Evolutionary conservation across 2,797 vertebrate genomes (phyloP).

Genomic region (Macrochelys suwanniensis): DNA sequence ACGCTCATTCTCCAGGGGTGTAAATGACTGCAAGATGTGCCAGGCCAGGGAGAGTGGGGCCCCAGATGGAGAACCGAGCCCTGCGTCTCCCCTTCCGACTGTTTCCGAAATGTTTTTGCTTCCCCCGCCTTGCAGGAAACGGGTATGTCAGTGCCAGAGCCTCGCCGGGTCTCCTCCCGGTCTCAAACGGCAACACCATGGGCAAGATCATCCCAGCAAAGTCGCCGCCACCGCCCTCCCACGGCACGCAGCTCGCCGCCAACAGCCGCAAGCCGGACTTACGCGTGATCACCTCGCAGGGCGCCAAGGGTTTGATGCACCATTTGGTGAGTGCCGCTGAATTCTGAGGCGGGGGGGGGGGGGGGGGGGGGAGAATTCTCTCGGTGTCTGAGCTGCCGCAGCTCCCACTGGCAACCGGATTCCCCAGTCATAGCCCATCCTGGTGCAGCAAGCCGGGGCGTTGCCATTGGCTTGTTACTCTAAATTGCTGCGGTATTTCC

Average conservation of each 20-base stretch:
- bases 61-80: neutral
- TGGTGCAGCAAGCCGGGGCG: too few relatives aligned
- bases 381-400: too few relatives aligned
- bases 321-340: slow-evolving; percentile 88
- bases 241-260: slow-evolving; percentile 87
- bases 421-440: neutral
- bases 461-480: neutral
- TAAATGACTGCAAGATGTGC: neutral
- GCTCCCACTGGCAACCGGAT: neutral
- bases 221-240: slow-evolving; percentile 86
- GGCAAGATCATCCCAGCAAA: slow-evolving; percentile 93
- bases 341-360: fast-evolving
- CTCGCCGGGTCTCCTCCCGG: slow-evolving; percentile 93
- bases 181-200: slow-evolving; percentile 95
- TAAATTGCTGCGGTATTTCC: neutral
- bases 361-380: neutral
- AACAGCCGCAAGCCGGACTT: slow-evolving; percentile 94
- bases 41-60: neutral
- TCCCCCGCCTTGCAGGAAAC: slow-evolving; percentile 85
- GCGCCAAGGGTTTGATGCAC: slow-evolving; percentile 93
- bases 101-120: fast-evolving
- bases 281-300: slow-evolving; percentile 96
- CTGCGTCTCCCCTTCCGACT: fast-evolving
- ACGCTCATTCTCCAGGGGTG: neutral
- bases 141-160: slow-evolving; percentile 96